Conservation (phyloP, 2,113 vertebrate genomes). For the Embiotoca jacksoni region DNA sequence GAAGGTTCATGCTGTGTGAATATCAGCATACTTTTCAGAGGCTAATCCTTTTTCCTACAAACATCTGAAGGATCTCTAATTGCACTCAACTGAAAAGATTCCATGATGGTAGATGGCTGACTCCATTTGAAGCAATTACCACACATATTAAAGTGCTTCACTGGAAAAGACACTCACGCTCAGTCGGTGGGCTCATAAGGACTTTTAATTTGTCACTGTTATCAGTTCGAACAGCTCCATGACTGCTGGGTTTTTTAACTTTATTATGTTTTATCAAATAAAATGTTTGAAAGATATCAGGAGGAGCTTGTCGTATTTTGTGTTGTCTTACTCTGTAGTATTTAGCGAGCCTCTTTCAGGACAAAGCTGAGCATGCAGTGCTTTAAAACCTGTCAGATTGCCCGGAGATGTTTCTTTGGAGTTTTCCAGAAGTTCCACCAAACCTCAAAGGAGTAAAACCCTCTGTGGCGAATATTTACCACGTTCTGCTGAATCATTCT, state of each 20-base stretch:
- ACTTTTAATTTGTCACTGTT: conserved; percentile 34
- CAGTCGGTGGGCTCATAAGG: conserved; percentile 21
- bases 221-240: not conserved
- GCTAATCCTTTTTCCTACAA: conserved; percentile 40
- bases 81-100: conserved; percentile 35
- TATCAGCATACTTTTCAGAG: conserved; percentile 28
- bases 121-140: conserved; percentile 46
- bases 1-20: conserved; percentile 30
- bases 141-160: conserved; percentile 44
- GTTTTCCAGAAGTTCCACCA: conserved; percentile 32
- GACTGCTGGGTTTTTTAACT: not conserved
- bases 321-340: conserved; percentile 1
- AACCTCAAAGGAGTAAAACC: conserved; percentile 14
- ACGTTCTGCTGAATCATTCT: conserved; percentile 13
- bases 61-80: conserved; percentile 55
- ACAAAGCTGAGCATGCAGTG: conserved; percentile 16
- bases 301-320: not conserved
- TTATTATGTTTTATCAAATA: conserved; percentile 17
- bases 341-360: not conserved
- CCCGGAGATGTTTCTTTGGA: conserved; percentile 17
- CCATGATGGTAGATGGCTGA: conserved; percentile 17
- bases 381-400: conserved; percentile 5
- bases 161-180: conserved; percentile 21
- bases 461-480: conserved; percentile 10
- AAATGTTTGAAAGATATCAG: not conserved